phyloP scores from a whole-genome alignment of 1,140 invertebrate species.

The Anastrepha obliqua region DNA sequence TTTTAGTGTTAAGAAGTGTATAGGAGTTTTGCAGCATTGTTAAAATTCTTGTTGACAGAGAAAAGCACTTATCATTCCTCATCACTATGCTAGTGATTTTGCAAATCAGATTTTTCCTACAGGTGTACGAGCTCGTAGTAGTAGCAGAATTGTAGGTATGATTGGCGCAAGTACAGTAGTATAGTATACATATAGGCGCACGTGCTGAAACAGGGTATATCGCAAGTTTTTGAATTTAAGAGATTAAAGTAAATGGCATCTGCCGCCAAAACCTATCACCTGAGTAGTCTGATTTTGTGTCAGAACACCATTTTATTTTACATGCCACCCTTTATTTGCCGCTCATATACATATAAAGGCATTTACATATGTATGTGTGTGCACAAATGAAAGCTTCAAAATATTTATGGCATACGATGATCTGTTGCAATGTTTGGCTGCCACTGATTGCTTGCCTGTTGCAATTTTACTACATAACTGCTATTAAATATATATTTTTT shows the following conservation, averaged over 20 bases:
- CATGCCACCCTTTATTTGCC: background rate
- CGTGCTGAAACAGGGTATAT: background rate
- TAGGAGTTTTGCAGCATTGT: too few species aligned
- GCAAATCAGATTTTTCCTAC: too few species aligned
- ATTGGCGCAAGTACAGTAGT: too few species aligned
- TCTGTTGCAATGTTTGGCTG: slow-evolving; percentile 17
- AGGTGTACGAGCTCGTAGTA: too few species aligned
- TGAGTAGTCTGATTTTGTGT: background rate
- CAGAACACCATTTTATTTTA: background rate
- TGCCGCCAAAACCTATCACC: background rate
- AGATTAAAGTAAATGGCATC: background rate
- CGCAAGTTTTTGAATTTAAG: too few species aligned
- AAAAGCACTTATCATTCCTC: too few species aligned
- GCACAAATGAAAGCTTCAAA: background rate
- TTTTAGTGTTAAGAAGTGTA: too few species aligned
- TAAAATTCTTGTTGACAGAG: too few species aligned
- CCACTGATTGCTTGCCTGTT: slow-evolving; percentile 7
- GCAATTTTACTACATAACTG: background rate
- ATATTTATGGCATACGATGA: slow-evolving; percentile 25
- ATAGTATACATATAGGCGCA: background rate
- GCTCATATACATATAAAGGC: background rate
- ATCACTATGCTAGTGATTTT: too few species aligned
- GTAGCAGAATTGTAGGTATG: too few species aligned
- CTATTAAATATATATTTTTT: background rate
- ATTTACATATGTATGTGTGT: background rate